Conservation (phyloP, 2,888 invertebrate species). For the Parnassius smintheus region DNA sequence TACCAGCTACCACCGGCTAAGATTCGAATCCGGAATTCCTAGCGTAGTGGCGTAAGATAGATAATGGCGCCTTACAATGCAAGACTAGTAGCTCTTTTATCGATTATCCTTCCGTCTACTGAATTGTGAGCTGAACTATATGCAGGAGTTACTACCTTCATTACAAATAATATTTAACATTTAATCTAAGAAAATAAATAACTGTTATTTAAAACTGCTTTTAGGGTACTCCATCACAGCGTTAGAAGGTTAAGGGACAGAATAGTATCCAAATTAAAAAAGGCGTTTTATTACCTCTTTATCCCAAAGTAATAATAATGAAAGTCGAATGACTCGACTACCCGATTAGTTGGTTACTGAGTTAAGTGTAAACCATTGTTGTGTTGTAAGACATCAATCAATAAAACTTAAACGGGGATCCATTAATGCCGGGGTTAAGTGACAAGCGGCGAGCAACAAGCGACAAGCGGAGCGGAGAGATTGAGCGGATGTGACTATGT, state of each 20-base stretch:
- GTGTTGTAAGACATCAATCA: conserved; percentile 42
- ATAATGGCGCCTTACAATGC: too few species aligned
- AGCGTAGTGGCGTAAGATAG: too few species aligned
- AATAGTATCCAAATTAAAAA: not conserved
- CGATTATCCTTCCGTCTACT: too few species aligned
- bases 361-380: conserved; percentile 28
- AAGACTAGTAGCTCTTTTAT: too few species aligned
- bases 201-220: not conserved
- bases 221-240: not conserved
- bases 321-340: conserved; percentile 10
- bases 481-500: too few species aligned
- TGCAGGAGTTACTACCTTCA: too few species aligned
- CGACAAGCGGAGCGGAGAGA: not conserved
- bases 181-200: not conserved
- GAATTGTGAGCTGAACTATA: too few species aligned
- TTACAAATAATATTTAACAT: too few species aligned
- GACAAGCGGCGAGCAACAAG: conserved; percentile 7
- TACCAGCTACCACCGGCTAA: too few species aligned
- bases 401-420: conserved; percentile 50
- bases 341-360: conserved; percentile 19
- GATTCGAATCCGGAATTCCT: too few species aligned
- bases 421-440: conserved; percentile 30
- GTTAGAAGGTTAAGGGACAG: not conserved
- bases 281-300: conserved; percentile 5
- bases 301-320: conserved; percentile 10